Evolutionary conservation across 2,888 invertebrate species (phyloP).

Genomic region (Drosophila putrida): DNA sequence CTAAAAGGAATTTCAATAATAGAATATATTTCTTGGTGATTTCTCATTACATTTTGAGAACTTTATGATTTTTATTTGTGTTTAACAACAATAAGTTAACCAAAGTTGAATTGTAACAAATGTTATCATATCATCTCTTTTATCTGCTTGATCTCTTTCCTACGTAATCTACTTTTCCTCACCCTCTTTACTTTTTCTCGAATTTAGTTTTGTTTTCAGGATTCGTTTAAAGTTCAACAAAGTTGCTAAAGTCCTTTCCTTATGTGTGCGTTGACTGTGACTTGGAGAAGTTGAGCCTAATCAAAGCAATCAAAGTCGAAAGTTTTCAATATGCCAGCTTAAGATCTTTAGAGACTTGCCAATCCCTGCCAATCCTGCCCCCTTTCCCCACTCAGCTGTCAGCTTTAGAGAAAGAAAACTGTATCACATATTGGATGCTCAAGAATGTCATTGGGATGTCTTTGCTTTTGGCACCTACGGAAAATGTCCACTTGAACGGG

Average conservation of each 20-base stretch:
- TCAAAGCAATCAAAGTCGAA: conserved; percentile 40
- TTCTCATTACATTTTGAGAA: too few species aligned
- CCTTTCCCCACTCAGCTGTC: not conserved
- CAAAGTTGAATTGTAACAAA: not conserved
- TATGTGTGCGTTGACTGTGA: not conserved
- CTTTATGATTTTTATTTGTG: not conserved
- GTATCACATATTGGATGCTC: conserved; percentile 46
- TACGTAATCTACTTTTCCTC: not conserved
- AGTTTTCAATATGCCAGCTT: conserved; percentile 35
- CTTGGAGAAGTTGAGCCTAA: conserved; percentile 17
- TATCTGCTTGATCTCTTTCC: not conserved
- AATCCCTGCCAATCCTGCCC: not conserved
- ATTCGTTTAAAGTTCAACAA: conserved; percentile 3
- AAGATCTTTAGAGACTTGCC: conserved; percentile 26
- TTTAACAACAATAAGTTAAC: not conserved
- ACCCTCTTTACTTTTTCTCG: not conserved
- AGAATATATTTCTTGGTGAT: not conserved
- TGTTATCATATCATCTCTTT: not conserved
- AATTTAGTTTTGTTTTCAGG: conserved; percentile 1
- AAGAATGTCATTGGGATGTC: conserved; percentile 38
- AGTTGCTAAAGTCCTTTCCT: not conserved
- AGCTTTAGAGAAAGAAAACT: conserved; percentile 32
- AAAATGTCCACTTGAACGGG: conserved; percentile 69
- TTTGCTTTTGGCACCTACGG: conserved; percentile 42
- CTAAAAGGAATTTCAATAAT: too few species aligned